Percentiles rank a stretch among this genome's conserved stretches.
These are phyloP conservation scores for Mimachlamys varia DNA, from an alignment of 2,888 invertebrate species.

Conservation along the genomic window DNA sequence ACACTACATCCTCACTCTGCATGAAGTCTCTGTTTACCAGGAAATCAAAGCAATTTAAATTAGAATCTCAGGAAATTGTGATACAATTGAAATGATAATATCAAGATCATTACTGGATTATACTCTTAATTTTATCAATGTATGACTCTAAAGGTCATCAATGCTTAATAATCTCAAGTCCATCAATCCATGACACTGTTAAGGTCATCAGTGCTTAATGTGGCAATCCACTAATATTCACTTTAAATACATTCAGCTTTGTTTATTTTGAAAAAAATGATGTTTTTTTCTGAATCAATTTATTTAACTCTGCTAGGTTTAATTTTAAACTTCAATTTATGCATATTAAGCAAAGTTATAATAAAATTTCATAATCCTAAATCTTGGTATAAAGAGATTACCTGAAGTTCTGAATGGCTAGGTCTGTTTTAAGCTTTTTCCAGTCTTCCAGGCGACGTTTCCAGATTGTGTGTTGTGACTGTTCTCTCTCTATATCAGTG, in stretches of 20 bases:
- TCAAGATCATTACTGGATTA: not conserved
- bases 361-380: no score
- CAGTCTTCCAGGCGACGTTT: conserved; percentile 75
- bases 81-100: no score
- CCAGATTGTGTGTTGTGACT: conserved; percentile 75
- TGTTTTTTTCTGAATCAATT: no score
- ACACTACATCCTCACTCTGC: conserved; percentile 70
- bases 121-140: not conserved
- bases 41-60: not conserved
- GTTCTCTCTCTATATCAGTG: conserved; percentile 79
- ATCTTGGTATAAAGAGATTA: conserved; percentile 47
- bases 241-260: no score
- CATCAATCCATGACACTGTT: not conserved
- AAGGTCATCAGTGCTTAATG: not conserved
- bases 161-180: no score
- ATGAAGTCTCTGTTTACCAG: conserved; percentile 68
- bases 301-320: no score
- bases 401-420: conserved; percentile 72
- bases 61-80: not conserved
- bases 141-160: not conserved
- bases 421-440: conserved; percentile 73
- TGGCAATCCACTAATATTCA: not conserved
- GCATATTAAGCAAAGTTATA: no score
- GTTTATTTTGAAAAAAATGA: no score
- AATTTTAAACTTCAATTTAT: no score